Evolutionary conservation across 2,888 invertebrate species (phyloP), one percentile per base, ranked within the genome.

Genomic region (Liopterus haemorrhoidalis): DNA sequence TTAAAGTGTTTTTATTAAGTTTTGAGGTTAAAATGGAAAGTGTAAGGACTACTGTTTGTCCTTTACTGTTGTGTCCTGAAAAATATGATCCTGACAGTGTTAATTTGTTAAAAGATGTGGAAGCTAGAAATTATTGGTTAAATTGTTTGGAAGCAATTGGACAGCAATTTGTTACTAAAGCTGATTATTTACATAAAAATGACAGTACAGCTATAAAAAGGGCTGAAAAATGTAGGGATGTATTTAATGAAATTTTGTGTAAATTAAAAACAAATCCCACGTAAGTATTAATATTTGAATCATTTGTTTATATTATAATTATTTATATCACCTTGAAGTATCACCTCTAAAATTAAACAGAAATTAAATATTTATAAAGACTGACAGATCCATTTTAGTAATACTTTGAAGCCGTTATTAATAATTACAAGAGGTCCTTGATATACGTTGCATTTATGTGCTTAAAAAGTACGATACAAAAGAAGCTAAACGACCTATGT

Each of bases 101-200:
- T 53, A 92, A 96, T 70, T 75, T 97, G 46, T 79, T 85, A 49
- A 77, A 79, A 57, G 92, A 96, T 66, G 74, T 76, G 53, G 85
- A 87, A 63, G 95, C 94, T 9, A 79, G 88, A 64, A 79, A 74
- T 54, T 96, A 95, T 68, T 97, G 96, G 96, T 75, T 96, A 33
- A 78, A 82, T 51, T 92, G 93, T 66, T 88, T 96, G 63, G 85
- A 89, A 64, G 83, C 82, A 53, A 81, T 91, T 57, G 82, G 88
- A 11, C 81, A 83, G 54, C 90, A 89, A 71, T 90, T 89, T 70
- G 82, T 88, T 16, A 76, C 76, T 52, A 84, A 86, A 66, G 95
- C 95, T 1, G 77, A 85, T 37, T 72, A 76, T 35, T 88, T 90
- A 61, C 83, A 86, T 63, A 80, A 82, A 8, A 77, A 81, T 51